Evolutionary conservation across 2,888 invertebrate species (phyloP), one percentile per base, ranked within the genome.

Genomic region (Macaria notata): DNA sequence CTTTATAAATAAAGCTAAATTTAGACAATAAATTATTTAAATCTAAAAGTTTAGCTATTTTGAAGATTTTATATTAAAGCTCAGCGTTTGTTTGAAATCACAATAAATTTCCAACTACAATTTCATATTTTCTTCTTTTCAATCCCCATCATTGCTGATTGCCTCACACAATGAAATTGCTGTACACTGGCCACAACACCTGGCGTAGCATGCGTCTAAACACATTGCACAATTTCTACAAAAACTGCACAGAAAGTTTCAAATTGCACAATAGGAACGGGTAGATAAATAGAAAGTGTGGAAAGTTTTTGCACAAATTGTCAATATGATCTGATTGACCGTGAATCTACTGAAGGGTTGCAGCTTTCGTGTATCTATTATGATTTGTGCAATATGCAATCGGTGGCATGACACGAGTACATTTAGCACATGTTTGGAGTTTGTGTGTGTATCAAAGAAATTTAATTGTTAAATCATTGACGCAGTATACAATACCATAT

Each of bases 261-360:
- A 19, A 44, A 51, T 61, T 61, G 54, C 61, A 54, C 50, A 56
- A 61, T 57, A 50, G 56, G 51, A 47, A 56, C 47, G 44, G 55
- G 54, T 56, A 46, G n/a, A 46, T 46, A 49, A 50, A 56, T 52
- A 48, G 56, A 36, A 36, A 36, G 33, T 36, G 41, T 41, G 44
- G 4, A 56, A 57, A 54, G 54, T 57, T 61, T 53, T 56, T 56
- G 56, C 56, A 47, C 53, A 50, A 54, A 57, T 41, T 41, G 41
- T 41, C 41, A 41, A 5, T 8, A 3, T n/a, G 41, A 41, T 41
- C 33, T 19, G 38, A 46, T 54, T 54, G 52, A 52, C 52, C 56
- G 48, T 51, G 43, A 31, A 48, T 46, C 46, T 41, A n/a, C 36
- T 44, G 38, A 50, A 42, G 49, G 53, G 53, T 58, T 49, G 58